Conservation (phyloP, 2,113 vertebrate species). For the Pseudopodoces humilis region DNA sequence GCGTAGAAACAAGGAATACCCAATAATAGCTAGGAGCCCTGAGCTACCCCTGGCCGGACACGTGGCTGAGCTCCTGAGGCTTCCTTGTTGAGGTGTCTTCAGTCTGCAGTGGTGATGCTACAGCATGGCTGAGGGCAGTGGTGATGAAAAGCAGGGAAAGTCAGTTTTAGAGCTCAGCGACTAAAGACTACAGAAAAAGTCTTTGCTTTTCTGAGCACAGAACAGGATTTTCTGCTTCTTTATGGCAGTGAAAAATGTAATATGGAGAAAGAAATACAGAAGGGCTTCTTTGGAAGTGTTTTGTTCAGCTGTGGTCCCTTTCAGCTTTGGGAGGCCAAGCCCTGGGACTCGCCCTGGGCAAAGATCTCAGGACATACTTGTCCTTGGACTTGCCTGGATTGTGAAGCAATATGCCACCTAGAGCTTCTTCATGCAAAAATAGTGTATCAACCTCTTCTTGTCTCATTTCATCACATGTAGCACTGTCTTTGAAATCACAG, state of each 20-base stretch:
- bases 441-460: background rate
- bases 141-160: background rate
- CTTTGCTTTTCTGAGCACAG: background rate
- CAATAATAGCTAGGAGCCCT: background rate
- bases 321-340: background rate
- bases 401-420: background rate
- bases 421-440: background rate
- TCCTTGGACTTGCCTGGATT: background rate
- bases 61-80: background rate
- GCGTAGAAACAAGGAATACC: background rate
- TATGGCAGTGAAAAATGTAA: background rate
- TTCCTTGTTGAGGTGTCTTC: background rate
- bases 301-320: background rate
- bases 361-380: background rate
- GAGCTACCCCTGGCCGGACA: background rate
- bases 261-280: background rate
- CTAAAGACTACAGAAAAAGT: background rate
- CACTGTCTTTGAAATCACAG: background rate
- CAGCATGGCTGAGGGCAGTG: background rate
- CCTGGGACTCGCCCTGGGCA: rapidly evolving
- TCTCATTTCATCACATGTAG: background rate
- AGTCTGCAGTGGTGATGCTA: background rate
- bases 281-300: background rate
- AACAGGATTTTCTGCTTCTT: background rate
- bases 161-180: background rate